Evolutionary conservation across 2,113 vertebrate genomes (phyloP), one percentile per base, ranked within the genome.

Genomic region (Pontoporia blainvillei): DNA sequence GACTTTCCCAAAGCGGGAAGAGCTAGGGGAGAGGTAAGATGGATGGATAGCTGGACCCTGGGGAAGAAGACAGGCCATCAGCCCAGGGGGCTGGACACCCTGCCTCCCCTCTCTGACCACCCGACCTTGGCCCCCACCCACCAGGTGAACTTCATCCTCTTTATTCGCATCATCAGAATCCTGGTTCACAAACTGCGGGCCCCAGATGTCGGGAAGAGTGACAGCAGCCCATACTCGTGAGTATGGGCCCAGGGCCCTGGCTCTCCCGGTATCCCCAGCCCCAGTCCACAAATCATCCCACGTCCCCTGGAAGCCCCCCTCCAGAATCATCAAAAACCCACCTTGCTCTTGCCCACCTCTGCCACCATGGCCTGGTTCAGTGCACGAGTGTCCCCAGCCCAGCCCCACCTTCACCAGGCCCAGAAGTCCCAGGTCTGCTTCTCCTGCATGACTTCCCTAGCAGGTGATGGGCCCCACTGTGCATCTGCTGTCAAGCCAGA

Each of bases 91-190:
- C 41, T 34, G 23, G 76, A 46, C 36, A 7, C 52, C n/a, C 61
- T 10, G 34, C 46, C 81, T 87, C 25, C 73, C 31, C 41, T 93
- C 62, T 96, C 54, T 96, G 83, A 90, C 64, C 66, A 79, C 59
- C 91, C 7, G 1, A 81, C 78, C 54, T 36, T 5, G 27, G 76
- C 2, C 84, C 61, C 41, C 2, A 34, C 54, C 52, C 1, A 2
- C 36, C 97, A 99, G 99, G 98, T 99, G 75, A 99, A 99, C 97
- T 99, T 99, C 95, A 98, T 99, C 96, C 99, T 99, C 86, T 99
- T 99, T 96, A 99, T 99, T 79, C 99, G 99, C 97, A 99, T 99
- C 92, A 99, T 99, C 96, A 99, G 99, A 25, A 99, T 99, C 96
- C 98, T 99, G 67, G 98, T 99, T 1, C 99, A 99, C 98, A 99